Percentiles rank a stretch among this genome's conserved stretches.
phyloP scores from a whole-genome alignment of 2,797 vertebrate species.

The Notamacropus eugenii region DNA sequence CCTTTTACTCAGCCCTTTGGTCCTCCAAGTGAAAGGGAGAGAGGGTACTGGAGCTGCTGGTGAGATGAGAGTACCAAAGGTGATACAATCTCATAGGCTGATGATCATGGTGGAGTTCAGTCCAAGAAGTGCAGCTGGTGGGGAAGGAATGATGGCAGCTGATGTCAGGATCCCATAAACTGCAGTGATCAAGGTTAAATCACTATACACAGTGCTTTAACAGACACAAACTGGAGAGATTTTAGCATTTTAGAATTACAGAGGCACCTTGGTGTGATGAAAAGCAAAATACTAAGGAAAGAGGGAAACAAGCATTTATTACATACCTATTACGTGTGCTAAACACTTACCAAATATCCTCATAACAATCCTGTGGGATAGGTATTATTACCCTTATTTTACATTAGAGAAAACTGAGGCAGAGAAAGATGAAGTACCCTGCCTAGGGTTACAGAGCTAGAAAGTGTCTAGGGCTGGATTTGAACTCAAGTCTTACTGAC shows the following conservation, averaged over 20 bases:
- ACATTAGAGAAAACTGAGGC: neutral
- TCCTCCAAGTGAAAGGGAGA: neutral
- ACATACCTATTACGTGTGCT: neutral
- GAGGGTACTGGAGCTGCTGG: neutral
- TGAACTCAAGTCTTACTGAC: neutral
- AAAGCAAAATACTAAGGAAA: neutral
- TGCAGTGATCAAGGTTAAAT: neutral
- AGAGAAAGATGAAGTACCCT: neutral
- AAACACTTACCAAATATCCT: neutral
- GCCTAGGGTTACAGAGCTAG: neutral
- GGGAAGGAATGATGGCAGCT: neutral
- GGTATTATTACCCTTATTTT: neutral
- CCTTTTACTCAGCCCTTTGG: neutral
- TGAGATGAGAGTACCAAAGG: neutral
- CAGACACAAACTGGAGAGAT: neutral
- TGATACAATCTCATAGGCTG: neutral
- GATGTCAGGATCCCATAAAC: neutral
- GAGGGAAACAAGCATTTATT: neutral
- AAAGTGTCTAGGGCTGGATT: neutral
- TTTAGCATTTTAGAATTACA: neutral
- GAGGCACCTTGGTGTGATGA: neutral
- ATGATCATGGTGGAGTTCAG: neutral
- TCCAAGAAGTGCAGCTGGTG: neutral
- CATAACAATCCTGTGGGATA: neutral
- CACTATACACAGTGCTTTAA: neutral